phyloP scores from a whole-genome alignment of 2,797 vertebrate species.

The Channa striata region DNA sequence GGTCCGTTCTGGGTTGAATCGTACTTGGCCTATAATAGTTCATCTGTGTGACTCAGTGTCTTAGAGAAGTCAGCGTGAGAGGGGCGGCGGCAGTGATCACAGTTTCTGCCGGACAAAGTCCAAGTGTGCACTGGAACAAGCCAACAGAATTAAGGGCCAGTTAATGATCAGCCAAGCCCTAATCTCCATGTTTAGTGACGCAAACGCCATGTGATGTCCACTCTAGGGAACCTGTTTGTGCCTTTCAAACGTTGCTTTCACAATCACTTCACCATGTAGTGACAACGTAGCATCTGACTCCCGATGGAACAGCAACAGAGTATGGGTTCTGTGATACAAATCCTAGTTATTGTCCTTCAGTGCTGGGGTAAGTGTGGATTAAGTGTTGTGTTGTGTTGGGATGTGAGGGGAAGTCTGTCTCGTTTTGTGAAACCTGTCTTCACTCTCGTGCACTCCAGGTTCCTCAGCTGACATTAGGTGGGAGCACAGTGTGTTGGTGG shows the following conservation, averaged over 20 bases:
- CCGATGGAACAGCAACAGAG: slow-evolving; percentile 27
- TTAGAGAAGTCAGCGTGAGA: too few relatives aligned
- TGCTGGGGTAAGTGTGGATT: slow-evolving; percentile 36
- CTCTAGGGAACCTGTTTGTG: neutral
- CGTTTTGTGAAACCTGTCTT: neutral
- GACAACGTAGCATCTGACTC: neutral
- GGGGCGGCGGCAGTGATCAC: neutral
- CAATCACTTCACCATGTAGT: neutral
- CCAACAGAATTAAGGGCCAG: neutral
- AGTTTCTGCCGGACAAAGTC: slow-evolving; percentile 38
- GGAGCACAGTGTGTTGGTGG: slow-evolving; percentile 33
- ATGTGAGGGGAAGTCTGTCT: neutral
- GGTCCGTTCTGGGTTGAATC: too few relatives aligned
- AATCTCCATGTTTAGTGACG: too few relatives aligned
- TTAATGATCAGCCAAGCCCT: slow-evolving; percentile 11
- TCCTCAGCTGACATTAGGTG: neutral
- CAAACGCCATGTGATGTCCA: neutral
- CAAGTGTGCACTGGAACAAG: neutral
- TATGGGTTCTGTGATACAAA: neutral
- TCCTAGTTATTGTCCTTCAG: slow-evolving; percentile 31
- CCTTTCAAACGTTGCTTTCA: slow-evolving; percentile 10
- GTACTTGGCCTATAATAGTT: too few relatives aligned
- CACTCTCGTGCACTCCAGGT: slow-evolving; percentile 27
- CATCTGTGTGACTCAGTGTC: too few relatives aligned
- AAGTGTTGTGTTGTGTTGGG: too few relatives aligned